Evolutionary conservation across 2,888 invertebrate genomes (phyloP).

Genomic region (Flexamia atlantica): DNA sequence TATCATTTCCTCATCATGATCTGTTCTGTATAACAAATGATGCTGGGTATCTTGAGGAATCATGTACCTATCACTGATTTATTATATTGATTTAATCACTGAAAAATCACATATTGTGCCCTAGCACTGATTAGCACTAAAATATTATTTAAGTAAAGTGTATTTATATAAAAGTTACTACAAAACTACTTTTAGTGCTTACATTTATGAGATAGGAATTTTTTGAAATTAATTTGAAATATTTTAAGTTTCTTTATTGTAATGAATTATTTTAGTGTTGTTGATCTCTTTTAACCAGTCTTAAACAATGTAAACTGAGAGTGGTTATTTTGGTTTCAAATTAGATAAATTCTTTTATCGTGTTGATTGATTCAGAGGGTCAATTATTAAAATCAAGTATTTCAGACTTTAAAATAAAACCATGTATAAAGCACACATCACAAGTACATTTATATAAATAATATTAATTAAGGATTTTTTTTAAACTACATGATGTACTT

Average conservation of each 20-base stretch:
- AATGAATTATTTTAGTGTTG: conserved; percentile 11
- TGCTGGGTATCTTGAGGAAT: neutral
- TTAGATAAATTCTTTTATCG: neutral
- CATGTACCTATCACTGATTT: neutral
- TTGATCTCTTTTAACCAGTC: conserved; percentile 44
- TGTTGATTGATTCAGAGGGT: neutral
- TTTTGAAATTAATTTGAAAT: conserved; percentile 10
- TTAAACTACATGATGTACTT: too few species aligned
- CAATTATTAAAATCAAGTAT: neutral
- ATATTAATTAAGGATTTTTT: too few species aligned
- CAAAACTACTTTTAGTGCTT: conserved; percentile 27
- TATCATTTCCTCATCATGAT: conserved; percentile 32
- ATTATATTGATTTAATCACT: conserved; percentile 8
- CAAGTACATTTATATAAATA: too few species aligned
- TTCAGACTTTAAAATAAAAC: neutral
- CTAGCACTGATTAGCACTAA: conserved; percentile 24
- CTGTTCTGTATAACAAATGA: conserved; percentile 39
- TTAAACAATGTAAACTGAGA: conserved; percentile 4
- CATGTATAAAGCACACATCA: too few species aligned
- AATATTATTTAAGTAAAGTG: conserved; percentile 7
- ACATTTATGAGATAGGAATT: neutral
- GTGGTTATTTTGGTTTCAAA: conserved; percentile 33
- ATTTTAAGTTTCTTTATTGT: conserved; percentile 23
- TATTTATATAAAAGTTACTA: conserved; percentile 21
- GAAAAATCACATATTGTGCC: conserved; percentile 5